Base-by-base conservation (phyloP, 2,797 vertebrate genomes). In the Chelonia mydas region DNA sequence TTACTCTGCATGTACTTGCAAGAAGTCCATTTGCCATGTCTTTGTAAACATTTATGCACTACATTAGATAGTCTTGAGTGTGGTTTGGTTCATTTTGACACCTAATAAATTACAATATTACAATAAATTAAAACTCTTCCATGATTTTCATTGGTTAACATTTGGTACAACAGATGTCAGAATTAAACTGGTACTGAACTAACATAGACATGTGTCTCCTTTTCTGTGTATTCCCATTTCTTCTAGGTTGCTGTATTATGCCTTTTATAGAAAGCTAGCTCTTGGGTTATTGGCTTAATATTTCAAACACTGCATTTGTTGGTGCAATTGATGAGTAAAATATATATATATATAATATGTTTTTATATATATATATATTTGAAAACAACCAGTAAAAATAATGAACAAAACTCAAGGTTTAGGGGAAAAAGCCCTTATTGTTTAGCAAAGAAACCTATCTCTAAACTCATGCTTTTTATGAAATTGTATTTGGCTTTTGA, bases 381-480 rank as follows among this genome's bases (percentile, higher is more conserved):
- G 83, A 72, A 77, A 94, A 45, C n/a, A n/a, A 72, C 23, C 84
- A 78, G 76, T 11, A 90, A 93, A 93, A 83, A 6, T 51, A 68
- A 21, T 25, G 19, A 80, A n/a, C 11, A 68, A 50, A 68, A 82
- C 59, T 88, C 68, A 81, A 86, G 28, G 19, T 89, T 74, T 83
- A 84, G 68, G 41, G 87, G 51, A 5, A 54, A 84, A 87, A 95
- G 88, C 45, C 37, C 11, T 50, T 19, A 53, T 51, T 47, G 83
- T 95, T 92, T 45, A 72, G 86, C 28, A 95, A 90, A 92, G 13
- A 88, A 37, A 87, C 25, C 21, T 68, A 3, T 84, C 47, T 92
- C 45, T 95, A 86, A 96, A 61, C 47, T 97, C 83, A 82, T 96
- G 83, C 50, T 96, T 96, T 97, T 95, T 95, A 93, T 97, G 95